Evolutionary conservation across 2,797 vertebrate species (phyloP), one percentile per base, ranked within the genome.

Genomic region (Triplophysa yarkandensis): DNA sequence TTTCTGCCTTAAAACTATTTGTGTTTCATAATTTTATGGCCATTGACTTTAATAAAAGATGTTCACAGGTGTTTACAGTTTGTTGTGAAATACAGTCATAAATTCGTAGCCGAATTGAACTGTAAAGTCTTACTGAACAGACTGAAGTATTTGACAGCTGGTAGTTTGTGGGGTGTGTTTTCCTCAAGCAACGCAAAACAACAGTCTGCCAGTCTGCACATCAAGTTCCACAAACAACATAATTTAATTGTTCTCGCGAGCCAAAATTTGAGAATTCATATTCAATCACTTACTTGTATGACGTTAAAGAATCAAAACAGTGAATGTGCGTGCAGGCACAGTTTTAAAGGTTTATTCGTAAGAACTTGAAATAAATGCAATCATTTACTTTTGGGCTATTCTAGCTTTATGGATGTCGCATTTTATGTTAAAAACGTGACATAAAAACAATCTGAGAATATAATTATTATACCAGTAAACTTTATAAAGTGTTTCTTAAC

Each of bases 181-280:
- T 23, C 0, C 41, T 62, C 58, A 21, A 16, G 13, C 39, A 19
- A 50, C 30, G 10, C 34, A 27, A 8, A 27, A 30, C 19, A 34
- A 36, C 44, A 36, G 13, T 69, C 34, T 6, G 32, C 65, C 52
- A 28, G 21, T 64, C 48, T 41, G 70, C 70, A 72, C 60, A 64
- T 41, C 23, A 7, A 39, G 60, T 52, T 52, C 46, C 21, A 43
- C 39, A 63, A 43, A 63, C 6, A 54, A 50, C 43, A 21, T 1
- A 30, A 32, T 58, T 19, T 58, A 34, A 58, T 48, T 70, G 55
- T 19, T n/a, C 7, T 58, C 27, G 17, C 17, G 27, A 58, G 28
- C 27, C 27, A 16, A 16, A 9, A 58, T 58, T 19, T 32, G 16
- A 32, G 55, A 10, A 32, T 58, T 32, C 16, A 19, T 58, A 3